Percentiles rank a stretch among this genome's conserved stretches.
Conservation (phyloP, 2,888 invertebrate genomes). For the Torymus texanus region DNA sequence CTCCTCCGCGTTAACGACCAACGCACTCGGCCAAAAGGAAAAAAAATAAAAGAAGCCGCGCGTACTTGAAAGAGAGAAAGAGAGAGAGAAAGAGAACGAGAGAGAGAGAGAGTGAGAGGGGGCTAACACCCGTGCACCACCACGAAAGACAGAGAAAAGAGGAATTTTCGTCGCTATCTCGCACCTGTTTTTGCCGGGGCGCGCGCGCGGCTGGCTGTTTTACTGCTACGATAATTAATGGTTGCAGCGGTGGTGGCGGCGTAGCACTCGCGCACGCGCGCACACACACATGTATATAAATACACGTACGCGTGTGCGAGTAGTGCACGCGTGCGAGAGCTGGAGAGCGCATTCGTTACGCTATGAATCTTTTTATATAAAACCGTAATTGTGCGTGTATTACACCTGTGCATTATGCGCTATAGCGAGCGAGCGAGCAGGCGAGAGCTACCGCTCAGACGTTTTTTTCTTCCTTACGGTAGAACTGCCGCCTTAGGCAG, state of each 20-base stretch:
- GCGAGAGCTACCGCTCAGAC: no score
- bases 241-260: conserved; percentile 28
- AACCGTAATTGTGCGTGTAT: conserved; percentile 48
- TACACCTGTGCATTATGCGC: conserved; percentile 32
- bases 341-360: conserved; percentile 50
- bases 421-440: no score
- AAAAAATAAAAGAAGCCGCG: not conserved
- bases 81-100: not conserved
- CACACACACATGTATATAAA: no score
- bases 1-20: conserved; percentile 33
- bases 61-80: not conserved
- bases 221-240: conserved; percentile 54
- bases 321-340: no score
- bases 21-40: not conserved
- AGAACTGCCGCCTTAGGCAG: no score
- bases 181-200: conserved; percentile 42
- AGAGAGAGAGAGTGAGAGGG: not conserved
- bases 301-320: no score
- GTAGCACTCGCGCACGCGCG: conserved; percentile 2
- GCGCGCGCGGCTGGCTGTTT: conserved; percentile 34
- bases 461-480: not conserved
- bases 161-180: conserved; percentile 50
- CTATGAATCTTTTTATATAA: conserved; percentile 54
- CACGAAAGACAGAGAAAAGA: conserved; percentile 4
- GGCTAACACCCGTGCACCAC: no score